phyloP scores from a whole-genome alignment of 2,888 invertebrate genomes.

The Drosophila suboccidentalis region DNA sequence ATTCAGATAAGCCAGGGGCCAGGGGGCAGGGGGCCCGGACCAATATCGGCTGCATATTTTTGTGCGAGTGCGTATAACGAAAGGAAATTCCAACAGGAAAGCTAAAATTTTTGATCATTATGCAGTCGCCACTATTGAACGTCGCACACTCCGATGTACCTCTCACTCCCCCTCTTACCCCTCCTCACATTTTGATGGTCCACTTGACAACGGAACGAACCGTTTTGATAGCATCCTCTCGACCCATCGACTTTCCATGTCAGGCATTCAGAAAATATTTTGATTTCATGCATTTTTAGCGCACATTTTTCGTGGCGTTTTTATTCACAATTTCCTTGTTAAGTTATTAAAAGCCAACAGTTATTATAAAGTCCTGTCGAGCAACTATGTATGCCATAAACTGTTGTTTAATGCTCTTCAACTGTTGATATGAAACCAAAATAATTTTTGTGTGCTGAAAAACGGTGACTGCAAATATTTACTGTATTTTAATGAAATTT shows the following conservation, averaged over 20 bases:
- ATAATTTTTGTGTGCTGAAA: no score
- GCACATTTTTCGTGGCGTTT: constrained; percentile 8
- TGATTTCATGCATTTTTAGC: constrained; percentile 38
- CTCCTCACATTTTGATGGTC: no score
- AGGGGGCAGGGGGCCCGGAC: background rate
- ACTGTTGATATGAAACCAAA: background rate
- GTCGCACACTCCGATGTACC: background rate
- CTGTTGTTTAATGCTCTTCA: background rate
- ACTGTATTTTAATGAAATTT: background rate
- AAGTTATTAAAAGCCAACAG: background rate
- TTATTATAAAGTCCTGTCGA: background rate
- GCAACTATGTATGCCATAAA: background rate
- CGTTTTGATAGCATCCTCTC: background rate
- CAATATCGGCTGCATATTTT: constrained; percentile 19
- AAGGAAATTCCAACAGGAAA: constrained; percentile 28
- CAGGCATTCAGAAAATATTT: constrained; percentile 40
- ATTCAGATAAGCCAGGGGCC: background rate
- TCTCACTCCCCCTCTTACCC: background rate
- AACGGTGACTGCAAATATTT: background rate
- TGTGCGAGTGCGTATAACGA: constrained; percentile 4
- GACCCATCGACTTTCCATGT: constrained; percentile 7
- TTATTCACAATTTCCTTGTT: constrained; percentile 3
- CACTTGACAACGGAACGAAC: background rate
- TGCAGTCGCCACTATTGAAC: constrained; percentile 11
- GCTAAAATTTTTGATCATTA: constrained; percentile 48